A percentile compares a stretch with the other conserved stretches of the same genome.
Conservation (phyloP, 1,140 invertebrate species). For the Acromyrmex charruanus region DNA sequence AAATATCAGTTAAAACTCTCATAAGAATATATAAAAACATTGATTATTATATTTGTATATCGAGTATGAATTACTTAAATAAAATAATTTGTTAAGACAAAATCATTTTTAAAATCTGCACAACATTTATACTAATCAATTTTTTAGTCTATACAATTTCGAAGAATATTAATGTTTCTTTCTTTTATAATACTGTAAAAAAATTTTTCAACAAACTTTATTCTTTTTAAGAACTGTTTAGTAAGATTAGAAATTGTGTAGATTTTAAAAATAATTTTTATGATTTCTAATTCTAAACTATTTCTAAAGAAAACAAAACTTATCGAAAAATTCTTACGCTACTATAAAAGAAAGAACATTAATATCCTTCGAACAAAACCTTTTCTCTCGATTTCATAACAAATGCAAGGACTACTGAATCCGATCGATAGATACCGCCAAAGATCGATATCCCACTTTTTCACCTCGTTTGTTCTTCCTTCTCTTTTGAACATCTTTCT, state of each 20-base stretch:
- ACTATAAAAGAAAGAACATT: not conserved
- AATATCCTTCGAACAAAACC: slow-evolving; percentile 5
- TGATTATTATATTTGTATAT: not conserved
- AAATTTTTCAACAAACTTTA: no score
- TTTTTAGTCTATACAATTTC: not conserved
- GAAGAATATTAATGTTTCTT: not conserved
- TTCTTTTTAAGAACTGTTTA: no score
- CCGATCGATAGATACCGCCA: slow-evolving; percentile 9
- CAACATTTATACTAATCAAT: no score
- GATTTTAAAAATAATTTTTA: no score
- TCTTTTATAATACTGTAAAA: no score
- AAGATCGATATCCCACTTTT: slow-evolving; percentile 21
- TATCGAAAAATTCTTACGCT: not conserved
- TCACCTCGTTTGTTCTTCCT: not conserved
- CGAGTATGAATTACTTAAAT: slow-evolving; percentile 2
- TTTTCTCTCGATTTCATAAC: slow-evolving; percentile 43
- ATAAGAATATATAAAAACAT: not conserved
- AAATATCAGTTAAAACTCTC: not conserved
- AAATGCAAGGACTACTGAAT: slow-evolving; percentile 36
- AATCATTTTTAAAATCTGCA: no score
- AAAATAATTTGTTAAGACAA: no score
- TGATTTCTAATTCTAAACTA: no score
- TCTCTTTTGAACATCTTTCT: not conserved
- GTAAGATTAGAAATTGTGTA: no score
- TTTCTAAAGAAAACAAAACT: not conserved